Conservation (phyloP, 2,888 invertebrate species). For the Blastobasis adustella region DNA sequence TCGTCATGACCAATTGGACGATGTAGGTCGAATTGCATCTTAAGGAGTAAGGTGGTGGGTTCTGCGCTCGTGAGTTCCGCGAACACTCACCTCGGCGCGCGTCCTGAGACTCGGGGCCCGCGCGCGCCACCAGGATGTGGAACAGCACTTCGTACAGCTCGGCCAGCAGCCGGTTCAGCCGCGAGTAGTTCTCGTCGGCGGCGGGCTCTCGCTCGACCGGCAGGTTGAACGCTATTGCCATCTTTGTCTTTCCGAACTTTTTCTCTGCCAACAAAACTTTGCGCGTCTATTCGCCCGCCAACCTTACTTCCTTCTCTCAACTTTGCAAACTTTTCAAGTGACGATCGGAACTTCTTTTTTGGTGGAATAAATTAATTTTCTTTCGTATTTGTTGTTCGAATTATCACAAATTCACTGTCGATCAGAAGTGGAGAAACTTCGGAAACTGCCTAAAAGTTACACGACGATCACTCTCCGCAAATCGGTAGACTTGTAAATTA, state of each 20-base stretch:
- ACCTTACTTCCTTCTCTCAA: too few species aligned
- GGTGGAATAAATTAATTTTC: too few species aligned
- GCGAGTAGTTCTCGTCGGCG: conserved; percentile 72
- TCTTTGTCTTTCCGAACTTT: conserved; percentile 44
- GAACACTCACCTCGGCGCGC: conserved; percentile 72
- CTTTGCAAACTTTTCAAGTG: too few species aligned
- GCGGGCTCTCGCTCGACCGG: conserved; percentile 70
- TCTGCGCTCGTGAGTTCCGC: conserved; percentile 65
- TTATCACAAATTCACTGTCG: conserved; percentile 48
- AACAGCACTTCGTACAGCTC: conserved; percentile 73
- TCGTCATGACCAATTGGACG: conserved; percentile 64
- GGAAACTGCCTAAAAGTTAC: conserved; percentile 42
- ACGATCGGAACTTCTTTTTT: too few species aligned
- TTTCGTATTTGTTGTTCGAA: too few species aligned
- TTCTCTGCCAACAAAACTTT: not conserved
- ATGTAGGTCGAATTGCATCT: conserved; percentile 76
- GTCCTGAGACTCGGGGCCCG: conserved; percentile 64
- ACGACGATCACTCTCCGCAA: conserved; percentile 52
- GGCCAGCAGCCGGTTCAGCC: conserved; percentile 71
- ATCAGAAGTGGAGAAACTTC: conserved; percentile 45
- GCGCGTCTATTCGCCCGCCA: too few species aligned
- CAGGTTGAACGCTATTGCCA: conserved; percentile 76
- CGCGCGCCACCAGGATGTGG: conserved; percentile 71
- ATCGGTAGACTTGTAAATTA: conserved; percentile 61
- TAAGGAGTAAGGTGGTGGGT: conserved; percentile 72